phyloP scores from a whole-genome alignment of 1,140 invertebrate species.

The Drosophila arawakana region DNA sequence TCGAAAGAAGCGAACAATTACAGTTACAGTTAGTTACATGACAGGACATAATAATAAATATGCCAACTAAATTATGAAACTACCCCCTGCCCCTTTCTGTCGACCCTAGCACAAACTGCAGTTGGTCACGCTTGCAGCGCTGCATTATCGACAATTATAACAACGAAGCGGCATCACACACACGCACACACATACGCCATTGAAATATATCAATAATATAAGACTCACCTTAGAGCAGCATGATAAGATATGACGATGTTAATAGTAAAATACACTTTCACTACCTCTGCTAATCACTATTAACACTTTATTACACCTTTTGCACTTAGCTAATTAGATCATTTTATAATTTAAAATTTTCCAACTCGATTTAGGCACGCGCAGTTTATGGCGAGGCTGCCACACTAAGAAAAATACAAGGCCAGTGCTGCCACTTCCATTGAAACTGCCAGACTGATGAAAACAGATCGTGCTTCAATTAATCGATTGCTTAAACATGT shows the following conservation, averaged over 20 bases:
- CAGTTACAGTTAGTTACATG: slow-evolving; percentile 62
- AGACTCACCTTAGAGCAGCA: neutral
- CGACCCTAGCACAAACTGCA: neutral
- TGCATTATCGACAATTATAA: neutral
- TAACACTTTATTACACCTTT: slow-evolving; percentile 1
- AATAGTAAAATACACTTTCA: slow-evolving; percentile 1
- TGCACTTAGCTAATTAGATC: neutral
- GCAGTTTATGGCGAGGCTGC: slow-evolving; percentile 9
- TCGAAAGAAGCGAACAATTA: slow-evolving; percentile 19
- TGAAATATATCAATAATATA: neutral
- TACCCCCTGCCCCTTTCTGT: slow-evolving; percentile 15
- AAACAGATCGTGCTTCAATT: neutral
- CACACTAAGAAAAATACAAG: slow-evolving; percentile 4
- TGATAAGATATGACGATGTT: neutral
- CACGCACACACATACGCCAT: neutral
- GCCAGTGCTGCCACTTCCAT: neutral
- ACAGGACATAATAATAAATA: slow-evolving; percentile 77
- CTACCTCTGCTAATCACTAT: neutral
- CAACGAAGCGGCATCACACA: neutral
- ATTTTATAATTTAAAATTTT: neutral
- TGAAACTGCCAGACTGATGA: neutral
- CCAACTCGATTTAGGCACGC: neutral
- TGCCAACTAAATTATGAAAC: slow-evolving; percentile 78
- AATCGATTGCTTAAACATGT: neutral
- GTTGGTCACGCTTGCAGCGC: slow-evolving; percentile 6